Evolutionary conservation across 1,140 invertebrate species (phyloP).

Genomic region (Phymorhynchus buccinoides): DNA sequence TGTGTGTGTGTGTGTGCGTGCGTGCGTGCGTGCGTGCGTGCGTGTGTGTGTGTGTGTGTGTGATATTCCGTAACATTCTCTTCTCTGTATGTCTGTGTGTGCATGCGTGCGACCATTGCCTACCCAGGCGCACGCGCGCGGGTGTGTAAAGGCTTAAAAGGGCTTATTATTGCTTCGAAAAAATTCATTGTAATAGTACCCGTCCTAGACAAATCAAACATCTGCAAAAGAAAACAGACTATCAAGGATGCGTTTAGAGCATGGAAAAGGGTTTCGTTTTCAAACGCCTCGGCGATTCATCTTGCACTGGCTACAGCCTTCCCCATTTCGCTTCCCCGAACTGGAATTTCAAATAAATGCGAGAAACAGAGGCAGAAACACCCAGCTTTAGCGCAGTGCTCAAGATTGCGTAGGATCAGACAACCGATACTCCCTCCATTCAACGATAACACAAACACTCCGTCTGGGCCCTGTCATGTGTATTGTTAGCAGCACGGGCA

Average conservation of each 20-base stretch:
- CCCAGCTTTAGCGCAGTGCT: too few relatives aligned
- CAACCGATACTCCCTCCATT: not conserved
- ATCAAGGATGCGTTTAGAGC: not conserved
- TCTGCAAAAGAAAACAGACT: not conserved
- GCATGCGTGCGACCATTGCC: not conserved
- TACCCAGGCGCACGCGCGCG: not conserved
- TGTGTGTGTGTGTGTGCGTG: not conserved
- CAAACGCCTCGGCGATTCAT: not conserved
- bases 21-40: not conserved
- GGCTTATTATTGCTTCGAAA: not conserved
- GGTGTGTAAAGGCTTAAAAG: too few relatives aligned
- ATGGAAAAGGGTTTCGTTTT: not conserved
- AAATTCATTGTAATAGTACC: not conserved
- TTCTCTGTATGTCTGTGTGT: not conserved
- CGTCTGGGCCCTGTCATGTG: not conserved
- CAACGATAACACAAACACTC: not conserved
- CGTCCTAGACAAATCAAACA: not conserved
- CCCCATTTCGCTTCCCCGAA: not conserved
- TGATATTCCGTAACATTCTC: too few relatives aligned
- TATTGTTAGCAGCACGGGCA: not conserved
- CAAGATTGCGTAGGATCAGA: not conserved
- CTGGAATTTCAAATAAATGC: too few relatives aligned
- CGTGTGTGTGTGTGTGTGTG: not conserved
- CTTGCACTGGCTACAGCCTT: not conserved
- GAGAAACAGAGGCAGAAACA: not conserved